Conservation (phyloP, 2,113 vertebrate species). For the Entelurus aequoreus region DNA sequence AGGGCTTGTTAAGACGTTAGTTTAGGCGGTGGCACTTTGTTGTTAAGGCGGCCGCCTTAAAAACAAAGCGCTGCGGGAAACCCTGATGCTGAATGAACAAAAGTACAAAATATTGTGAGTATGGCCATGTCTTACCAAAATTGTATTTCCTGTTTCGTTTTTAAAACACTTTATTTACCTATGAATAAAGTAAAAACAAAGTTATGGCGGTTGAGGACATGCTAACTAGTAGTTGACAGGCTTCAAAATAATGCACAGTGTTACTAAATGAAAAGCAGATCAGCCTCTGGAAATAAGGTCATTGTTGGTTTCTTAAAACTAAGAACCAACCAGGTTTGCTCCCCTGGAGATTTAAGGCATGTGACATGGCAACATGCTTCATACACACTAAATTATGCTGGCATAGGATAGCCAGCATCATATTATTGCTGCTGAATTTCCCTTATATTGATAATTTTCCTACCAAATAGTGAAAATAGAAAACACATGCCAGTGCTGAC, state of each 20-base stretch:
- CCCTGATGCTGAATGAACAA: too few relatives aligned
- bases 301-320: neutral
- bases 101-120: too few relatives aligned
- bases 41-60: too few relatives aligned
- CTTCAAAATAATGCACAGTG: conserved; percentile 1
- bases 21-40: too few relatives aligned
- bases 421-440: neutral
- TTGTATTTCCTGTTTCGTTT: too few relatives aligned
- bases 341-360: conserved; percentile 5
- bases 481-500: conserved; percentile 37
- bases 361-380: neutral
- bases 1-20: too few relatives aligned
- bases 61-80: too few relatives aligned
- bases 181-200: too few relatives aligned
- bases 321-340: neutral
- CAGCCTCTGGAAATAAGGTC: conserved; percentile 10
- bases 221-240: neutral
- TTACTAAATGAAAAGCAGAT: conserved; percentile 13
- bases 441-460: neutral
- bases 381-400: neutral
- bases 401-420: neutral
- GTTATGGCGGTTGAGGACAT: too few relatives aligned
- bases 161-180: too few relatives aligned
- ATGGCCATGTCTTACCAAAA: too few relatives aligned
- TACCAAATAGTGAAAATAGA: neutral